These are phyloP conservation scores for Bagarius yarrelli DNA, from an alignment of 2,113 vertebrate genomes.

Conservation along the genomic window DNA sequence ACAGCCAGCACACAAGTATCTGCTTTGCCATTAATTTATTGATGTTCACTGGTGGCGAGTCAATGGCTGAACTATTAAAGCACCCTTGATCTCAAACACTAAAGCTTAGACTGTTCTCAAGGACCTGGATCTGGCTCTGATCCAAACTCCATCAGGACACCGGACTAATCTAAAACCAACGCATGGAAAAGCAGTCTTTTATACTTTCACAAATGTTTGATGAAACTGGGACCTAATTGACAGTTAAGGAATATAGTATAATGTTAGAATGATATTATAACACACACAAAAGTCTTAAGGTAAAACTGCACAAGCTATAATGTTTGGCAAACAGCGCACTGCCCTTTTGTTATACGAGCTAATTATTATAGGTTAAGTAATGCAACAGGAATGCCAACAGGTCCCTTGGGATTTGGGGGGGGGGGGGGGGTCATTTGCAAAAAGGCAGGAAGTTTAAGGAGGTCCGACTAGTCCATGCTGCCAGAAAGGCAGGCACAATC, in stretches of 20 bases:
- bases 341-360: constrained; percentile 19
- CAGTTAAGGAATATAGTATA: background rate
- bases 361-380: constrained; percentile 27
- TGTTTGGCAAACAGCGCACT: constrained; percentile 8
- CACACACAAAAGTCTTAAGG: background rate
- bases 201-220: background rate
- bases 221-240: background rate
- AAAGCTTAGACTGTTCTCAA: constrained; percentile 30
- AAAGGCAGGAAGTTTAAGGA: background rate
- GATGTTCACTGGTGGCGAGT: constrained; percentile 36
- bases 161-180: background rate
- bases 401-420: background rate
- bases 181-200: background rate
- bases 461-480: background rate
- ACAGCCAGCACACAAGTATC: constrained; percentile 20
- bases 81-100: constrained; percentile 34
- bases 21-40: constrained; percentile 37
- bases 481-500: background rate
- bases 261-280: constrained; percentile 1
- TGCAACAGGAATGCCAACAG: constrained; percentile 29
- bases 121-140: constrained; percentile 29
- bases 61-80: constrained; percentile 50
- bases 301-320: background rate
- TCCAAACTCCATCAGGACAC: constrained; percentile 27
- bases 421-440: background rate